Evolutionary conservation across 2,797 vertebrate genomes (phyloP).

Genomic region (Leptodactylus fallax): DNA sequence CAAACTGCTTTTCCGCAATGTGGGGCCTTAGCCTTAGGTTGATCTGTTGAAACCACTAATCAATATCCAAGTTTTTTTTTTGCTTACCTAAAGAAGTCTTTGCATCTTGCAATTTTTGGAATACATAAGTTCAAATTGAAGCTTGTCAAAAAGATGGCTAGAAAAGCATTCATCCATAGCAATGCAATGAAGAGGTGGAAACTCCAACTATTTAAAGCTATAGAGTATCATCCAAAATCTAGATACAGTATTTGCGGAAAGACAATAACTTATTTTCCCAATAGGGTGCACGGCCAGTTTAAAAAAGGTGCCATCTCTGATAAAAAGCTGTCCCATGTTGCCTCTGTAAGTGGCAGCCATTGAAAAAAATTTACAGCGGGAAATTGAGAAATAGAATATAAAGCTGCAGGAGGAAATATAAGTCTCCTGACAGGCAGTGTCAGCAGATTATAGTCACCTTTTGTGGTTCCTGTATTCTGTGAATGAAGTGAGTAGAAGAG

Average conservation of each 20-base stretch:
- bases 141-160: neutral
- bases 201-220: neutral
- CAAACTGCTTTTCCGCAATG: no score
- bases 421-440: neutral
- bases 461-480: neutral
- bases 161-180: neutral
- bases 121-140: neutral
- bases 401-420: neutral
- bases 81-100: no score
- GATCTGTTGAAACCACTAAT: no score
- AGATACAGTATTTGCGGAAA: neutral
- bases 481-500: neutral
- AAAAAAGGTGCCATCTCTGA: no score
- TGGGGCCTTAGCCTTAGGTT: no score
- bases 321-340: no score
- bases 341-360: neutral
- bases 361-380: neutral
- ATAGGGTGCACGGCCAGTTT: no score
- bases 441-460: neutral
- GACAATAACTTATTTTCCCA: neutral
- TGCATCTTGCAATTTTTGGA: neutral
- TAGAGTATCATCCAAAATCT: neutral
- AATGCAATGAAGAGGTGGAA: neutral
- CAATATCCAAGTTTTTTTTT: neutral
- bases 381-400: neutral